Percentiles rank a stretch among this genome's conserved stretches.
Evolutionary conservation across 2,113 vertebrate genomes (phyloP).

Genomic region (Nothoprocta perdicaria): DNA sequence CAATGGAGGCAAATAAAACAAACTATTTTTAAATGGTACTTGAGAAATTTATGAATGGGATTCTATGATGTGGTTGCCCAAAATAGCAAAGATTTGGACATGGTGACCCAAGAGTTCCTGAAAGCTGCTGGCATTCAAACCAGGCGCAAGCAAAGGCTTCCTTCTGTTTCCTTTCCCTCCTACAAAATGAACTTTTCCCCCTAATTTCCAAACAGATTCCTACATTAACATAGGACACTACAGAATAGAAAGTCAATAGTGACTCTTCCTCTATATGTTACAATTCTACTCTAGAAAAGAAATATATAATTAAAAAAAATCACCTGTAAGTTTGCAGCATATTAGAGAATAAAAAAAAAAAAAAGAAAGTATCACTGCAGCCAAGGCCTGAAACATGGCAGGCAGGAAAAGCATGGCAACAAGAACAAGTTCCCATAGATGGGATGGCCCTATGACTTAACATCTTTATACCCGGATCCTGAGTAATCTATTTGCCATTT

Average conservation of each 20-base stretch:
- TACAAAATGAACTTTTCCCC: neutral
- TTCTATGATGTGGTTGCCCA: constrained; percentile 18
- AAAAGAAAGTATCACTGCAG: neutral
- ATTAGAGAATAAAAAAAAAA: neutral
- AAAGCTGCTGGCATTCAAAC: constrained; percentile 55
- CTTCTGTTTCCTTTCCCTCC: neutral
- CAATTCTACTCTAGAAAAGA: neutral
- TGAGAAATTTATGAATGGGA: constrained; percentile 67
- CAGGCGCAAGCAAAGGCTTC: neutral
- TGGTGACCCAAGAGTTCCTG: constrained; percentile 52
- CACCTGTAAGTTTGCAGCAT: neutral
- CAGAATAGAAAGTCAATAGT: neutral
- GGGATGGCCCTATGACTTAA: no score
- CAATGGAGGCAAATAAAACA: neutral
- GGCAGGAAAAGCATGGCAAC: no score
- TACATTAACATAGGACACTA: neutral
- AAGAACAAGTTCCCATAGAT: no score
- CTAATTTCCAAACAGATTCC: neutral
- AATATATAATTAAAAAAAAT: no score
- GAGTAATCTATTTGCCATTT: no score
- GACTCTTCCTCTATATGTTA: neutral
- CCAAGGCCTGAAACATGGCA: neutral
- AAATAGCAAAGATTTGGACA: constrained; percentile 70
- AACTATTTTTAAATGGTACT: constrained; percentile 62
- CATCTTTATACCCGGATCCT: no score